Percentiles rank a stretch among this genome's conserved stretches.
These are phyloP conservation scores for Campoplex capitator DNA, from an alignment of 2,888 invertebrate species.

Conservation along the genomic window DNA sequence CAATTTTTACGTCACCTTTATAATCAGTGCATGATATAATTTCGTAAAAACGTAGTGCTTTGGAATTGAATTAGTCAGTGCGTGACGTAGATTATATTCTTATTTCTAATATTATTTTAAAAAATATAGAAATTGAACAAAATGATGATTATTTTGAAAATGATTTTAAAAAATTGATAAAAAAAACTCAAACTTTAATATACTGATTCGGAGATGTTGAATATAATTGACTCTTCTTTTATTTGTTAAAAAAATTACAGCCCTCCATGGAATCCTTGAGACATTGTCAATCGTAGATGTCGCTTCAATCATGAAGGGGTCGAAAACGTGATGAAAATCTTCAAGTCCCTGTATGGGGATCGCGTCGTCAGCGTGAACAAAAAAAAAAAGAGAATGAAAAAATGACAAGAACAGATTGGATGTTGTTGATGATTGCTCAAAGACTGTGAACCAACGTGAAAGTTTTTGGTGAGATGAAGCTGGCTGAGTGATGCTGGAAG, in stretches of 20 bases:
- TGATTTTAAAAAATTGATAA: neutral
- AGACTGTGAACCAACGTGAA: neutral
- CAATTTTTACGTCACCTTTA: no score
- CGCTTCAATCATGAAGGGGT: conserved; percentile 47
- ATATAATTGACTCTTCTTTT: neutral
- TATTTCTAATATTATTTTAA: no score
- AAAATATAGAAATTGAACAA: no score
- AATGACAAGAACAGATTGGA: neutral
- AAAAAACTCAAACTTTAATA: neutral
- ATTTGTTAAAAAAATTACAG: neutral
- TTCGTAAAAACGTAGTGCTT: no score
- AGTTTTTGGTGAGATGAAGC: neutral
- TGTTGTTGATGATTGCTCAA: neutral
- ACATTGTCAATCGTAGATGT: conserved; percentile 35
- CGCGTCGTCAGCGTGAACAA: neutral
- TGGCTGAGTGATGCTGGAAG: neutral
- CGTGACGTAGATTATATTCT: no score
- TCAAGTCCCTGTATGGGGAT: conserved; percentile 36
- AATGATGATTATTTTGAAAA: neutral
- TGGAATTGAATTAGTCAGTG: no score
- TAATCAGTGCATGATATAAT: no score
- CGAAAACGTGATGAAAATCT: conserved; percentile 65
- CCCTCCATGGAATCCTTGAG: conserved; percentile 2
- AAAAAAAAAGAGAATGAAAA: neutral
- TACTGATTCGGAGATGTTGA: neutral